phyloP scores from a whole-genome alignment of 2,797 vertebrate genomes.

The Protosalanx chinensis region DNA sequence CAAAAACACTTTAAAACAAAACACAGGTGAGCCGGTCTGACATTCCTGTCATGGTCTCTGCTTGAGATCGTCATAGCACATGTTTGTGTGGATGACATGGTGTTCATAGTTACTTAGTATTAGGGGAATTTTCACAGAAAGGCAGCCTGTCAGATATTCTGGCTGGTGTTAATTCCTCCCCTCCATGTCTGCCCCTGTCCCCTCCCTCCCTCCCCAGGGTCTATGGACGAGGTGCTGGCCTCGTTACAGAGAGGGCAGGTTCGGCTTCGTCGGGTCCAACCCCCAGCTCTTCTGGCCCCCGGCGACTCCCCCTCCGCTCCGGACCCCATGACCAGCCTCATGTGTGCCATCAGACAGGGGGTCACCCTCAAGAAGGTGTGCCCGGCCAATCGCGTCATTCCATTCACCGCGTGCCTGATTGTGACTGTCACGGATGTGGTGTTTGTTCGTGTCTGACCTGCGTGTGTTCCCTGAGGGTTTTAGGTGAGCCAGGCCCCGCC shows the following conservation, averaged over 20 bases:
- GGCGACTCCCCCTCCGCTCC: conserved; percentile 4
- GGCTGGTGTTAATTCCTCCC: too few relatives aligned
- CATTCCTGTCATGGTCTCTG: neutral
- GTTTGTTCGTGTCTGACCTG: neutral
- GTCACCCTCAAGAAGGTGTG: conserved; percentile 83
- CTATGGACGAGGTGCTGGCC: conserved; percentile 92
- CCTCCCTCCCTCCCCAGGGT: conserved; percentile 66
- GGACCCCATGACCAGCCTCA: conserved; percentile 74
- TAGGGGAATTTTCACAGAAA: too few relatives aligned
- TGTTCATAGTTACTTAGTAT: too few relatives aligned
- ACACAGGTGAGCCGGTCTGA: conserved; percentile 75
- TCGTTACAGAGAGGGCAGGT: conserved; percentile 79
- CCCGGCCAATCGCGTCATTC: neutral
- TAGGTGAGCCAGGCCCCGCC: conserved; percentile 46
- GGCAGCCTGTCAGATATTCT: too few relatives aligned
- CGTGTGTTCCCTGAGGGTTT: neutral
- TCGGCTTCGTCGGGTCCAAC: conserved; percentile 70
- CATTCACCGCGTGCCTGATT: neutral
- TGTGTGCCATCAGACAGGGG: conserved; percentile 86
- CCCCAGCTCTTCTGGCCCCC: neutral
- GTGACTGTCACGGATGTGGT: neutral
- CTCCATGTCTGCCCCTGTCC: conserved; percentile 33
- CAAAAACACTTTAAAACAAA: conserved; percentile 68
- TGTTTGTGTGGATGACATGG: too few relatives aligned
- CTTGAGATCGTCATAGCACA: neutral